Evolutionary conservation across 2,797 vertebrate genomes (phyloP).

Genomic region (Buphagus erythrorhynchus): DNA sequence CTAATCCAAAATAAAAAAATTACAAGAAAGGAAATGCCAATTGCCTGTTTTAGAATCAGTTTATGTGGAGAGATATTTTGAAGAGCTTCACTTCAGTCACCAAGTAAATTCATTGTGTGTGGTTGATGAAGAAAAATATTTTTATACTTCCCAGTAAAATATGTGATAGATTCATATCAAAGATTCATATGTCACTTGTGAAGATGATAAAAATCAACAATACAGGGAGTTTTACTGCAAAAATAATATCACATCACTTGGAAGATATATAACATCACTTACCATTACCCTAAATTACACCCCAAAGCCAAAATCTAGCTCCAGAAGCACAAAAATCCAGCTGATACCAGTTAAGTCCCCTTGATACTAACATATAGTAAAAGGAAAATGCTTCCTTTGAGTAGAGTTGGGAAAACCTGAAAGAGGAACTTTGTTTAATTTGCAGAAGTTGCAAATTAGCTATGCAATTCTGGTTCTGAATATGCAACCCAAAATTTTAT

Average conservation of each 20-base stretch:
- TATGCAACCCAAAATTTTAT: neutral
- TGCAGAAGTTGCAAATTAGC: slow-evolving; percentile 11
- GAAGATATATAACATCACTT: neutral
- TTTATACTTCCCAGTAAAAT: neutral
- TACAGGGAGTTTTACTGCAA: neutral
- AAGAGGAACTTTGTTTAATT: slow-evolving; percentile 2
- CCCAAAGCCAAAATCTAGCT: neutral
- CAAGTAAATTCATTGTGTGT: neutral
- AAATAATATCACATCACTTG: neutral
- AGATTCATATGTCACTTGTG: neutral
- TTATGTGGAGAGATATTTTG: neutral
- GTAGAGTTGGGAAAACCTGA: neutral
- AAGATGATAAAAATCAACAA: neutral
- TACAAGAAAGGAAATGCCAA: slow-evolving; percentile 14
- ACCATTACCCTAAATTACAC: neutral
- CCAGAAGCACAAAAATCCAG: neutral
- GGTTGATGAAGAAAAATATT: neutral
- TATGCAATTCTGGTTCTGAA: neutral
- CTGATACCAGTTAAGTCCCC: neutral
- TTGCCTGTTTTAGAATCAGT: neutral
- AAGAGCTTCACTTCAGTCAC: neutral
- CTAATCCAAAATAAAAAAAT: slow-evolving; percentile 3
- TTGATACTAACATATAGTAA: neutral
- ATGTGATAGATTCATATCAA: neutral
- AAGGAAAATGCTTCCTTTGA: slow-evolving; percentile 35